A percentile compares a stretch with the other conserved stretches of the same genome.
These are phyloP conservation scores for Poeciliopsis presidionis DNA, from an alignment of 2,797 vertebrate genomes.

Conservation along the genomic window DNA sequence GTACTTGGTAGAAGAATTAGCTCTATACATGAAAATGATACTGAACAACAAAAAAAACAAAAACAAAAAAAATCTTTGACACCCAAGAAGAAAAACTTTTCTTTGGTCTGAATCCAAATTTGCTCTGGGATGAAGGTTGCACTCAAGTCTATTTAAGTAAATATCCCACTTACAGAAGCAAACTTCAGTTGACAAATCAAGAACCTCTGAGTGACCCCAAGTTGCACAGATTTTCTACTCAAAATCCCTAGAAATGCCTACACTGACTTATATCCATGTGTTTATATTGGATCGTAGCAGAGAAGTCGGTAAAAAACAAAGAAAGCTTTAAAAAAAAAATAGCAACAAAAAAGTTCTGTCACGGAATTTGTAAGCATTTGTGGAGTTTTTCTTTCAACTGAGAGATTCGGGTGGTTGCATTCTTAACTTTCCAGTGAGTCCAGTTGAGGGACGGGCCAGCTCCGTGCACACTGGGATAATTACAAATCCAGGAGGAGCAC, in stretches of 20 bases:
- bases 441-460: conserved; percentile 20
- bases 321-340: conserved; percentile 37
- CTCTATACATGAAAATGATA: conserved; percentile 20
- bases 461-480: conserved; percentile 51
- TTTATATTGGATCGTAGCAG: conserved; percentile 47
- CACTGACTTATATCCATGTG: conserved; percentile 64
- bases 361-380: conserved; percentile 19
- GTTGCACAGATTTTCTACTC: conserved; percentile 56
- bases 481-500: conserved; percentile 68
- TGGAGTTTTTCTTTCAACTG: conserved; percentile 12
- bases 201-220: conserved; percentile 47
- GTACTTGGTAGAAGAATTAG: background rate
- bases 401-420: conserved; percentile 5
- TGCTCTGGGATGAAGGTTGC: conserved; percentile 47
- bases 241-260: conserved; percentile 58
- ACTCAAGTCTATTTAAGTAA: conserved; percentile 41
- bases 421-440: conserved; percentile 12
- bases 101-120: conserved; percentile 53
- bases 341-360: conserved; percentile 24
- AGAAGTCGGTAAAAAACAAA: conserved; percentile 41
- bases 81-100: conserved; percentile 23
- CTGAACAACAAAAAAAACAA: background rate
- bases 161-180: conserved; percentile 69
- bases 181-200: conserved; percentile 59
- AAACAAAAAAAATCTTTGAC: conserved; percentile 19